A percentile compares a stretch with the other conserved stretches of the same genome.
Conservation (phyloP, 2,888 invertebrate species). For the Chloromyia formosa region DNA sequence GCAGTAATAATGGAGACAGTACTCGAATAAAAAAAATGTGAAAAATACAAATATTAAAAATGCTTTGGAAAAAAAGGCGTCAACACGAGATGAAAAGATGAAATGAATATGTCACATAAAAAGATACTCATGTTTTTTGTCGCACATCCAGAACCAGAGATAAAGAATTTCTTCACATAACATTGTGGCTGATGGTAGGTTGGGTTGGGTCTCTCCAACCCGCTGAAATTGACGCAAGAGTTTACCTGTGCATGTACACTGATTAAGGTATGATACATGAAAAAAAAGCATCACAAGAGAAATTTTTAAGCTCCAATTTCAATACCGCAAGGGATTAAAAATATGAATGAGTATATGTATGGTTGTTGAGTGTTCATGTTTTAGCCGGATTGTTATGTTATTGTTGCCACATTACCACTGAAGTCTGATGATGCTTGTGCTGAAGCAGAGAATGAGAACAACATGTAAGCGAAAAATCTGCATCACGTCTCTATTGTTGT, state of each 20-base stretch:
- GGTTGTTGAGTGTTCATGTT: slow-evolving; percentile 14
- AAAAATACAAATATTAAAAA: slow-evolving; percentile 17
- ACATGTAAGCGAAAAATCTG: slow-evolving; percentile 22
- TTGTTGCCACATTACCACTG: too few species aligned
- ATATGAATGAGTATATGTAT: not conserved
- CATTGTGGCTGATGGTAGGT: too few species aligned
- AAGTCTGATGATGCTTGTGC: too few species aligned
- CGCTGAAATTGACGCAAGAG: too few species aligned
- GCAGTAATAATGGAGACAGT: slow-evolving; percentile 17
- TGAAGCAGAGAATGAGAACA: not conserved
- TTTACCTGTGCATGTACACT: too few species aligned
- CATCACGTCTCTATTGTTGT: slow-evolving; percentile 12
- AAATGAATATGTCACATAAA: slow-evolving; percentile 34
- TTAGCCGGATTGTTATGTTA: not conserved
- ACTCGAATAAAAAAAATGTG: not conserved
- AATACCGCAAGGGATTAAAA: slow-evolving; percentile 18
- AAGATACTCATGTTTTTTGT: not conserved
- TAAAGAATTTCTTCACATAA: too few species aligned
- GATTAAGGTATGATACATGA: too few species aligned
- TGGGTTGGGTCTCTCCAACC: too few species aligned
- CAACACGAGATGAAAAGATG: slow-evolving; percentile 27
- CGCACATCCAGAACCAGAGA: too few species aligned
- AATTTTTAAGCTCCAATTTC: slow-evolving; percentile 15
- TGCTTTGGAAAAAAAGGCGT: not conserved
- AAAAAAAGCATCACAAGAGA: not conserved